These are phyloP conservation scores for Aporrectodea caliginosa DNA, from an alignment of 1,140 invertebrate species.

Conservation along the genomic window DNA sequence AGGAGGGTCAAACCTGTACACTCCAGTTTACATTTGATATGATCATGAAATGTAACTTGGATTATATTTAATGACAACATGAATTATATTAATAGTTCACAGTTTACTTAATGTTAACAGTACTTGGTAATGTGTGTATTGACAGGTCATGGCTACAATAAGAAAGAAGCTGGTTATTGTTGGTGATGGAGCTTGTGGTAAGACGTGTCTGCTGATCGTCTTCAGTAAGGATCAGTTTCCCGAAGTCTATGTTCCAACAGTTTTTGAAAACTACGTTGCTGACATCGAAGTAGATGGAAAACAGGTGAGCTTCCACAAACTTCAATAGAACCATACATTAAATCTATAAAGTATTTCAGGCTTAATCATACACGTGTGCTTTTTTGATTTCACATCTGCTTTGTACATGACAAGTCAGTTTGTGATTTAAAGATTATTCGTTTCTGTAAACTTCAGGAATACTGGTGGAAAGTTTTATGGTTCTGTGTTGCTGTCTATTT, in stretches of 20 bases:
- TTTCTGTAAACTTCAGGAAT: not conserved
- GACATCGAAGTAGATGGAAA: slow-evolving; percentile 71
- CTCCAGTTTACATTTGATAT: not conserved
- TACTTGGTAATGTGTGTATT: not conserved
- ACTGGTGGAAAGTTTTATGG: not conserved
- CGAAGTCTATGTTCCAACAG: slow-evolving; percentile 96
- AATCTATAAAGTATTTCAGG: too few species aligned
- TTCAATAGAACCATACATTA: not conserved
- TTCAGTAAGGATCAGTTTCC: slow-evolving; percentile 99
- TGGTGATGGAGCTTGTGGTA: slow-evolving; percentile 97
- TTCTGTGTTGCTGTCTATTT: not conserved
- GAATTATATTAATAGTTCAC: too few species aligned
- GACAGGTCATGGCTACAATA: slow-evolving; percentile 29
- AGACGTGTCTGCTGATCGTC: slow-evolving; percentile 95
- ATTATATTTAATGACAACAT: not conserved
- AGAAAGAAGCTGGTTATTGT: slow-evolving; percentile 97
- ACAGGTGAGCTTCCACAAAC: slow-evolving; percentile 13
- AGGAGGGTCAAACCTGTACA: not conserved
- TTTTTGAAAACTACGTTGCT: slow-evolving; percentile 98
- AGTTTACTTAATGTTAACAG: too few species aligned
- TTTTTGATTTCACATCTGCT: not conserved
- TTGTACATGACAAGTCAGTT: not conserved
- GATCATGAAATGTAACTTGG: not conserved
- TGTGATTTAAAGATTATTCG: not conserved
- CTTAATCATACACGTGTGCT: too few species aligned